Percentiles rank a stretch among this genome's conserved stretches.
Evolutionary conservation across 2,113 vertebrate genomes (phyloP).

Genomic region (Solea senegalensis): DNA sequence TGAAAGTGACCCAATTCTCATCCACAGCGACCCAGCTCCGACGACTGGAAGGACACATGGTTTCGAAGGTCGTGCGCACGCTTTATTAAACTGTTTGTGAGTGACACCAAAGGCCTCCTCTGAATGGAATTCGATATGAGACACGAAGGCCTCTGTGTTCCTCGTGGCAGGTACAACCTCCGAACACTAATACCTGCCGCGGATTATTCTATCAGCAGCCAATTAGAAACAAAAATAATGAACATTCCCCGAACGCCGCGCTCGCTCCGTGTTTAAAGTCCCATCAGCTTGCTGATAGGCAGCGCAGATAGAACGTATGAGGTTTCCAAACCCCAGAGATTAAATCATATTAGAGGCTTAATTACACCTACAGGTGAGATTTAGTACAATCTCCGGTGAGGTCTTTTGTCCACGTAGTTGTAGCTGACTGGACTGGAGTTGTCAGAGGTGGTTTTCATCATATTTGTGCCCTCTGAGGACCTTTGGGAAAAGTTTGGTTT

Average conservation of each 20-base stretch:
- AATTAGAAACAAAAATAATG: slow-evolving; percentile 58
- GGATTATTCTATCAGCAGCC: slow-evolving; percentile 41
- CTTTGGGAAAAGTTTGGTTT: too few relatives aligned
- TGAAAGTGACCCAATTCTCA: slow-evolving; percentile 32
- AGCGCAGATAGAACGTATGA: not conserved
- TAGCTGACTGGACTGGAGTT: slow-evolving; percentile 37
- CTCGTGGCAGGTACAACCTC: slow-evolving; percentile 33
- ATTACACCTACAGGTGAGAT: slow-evolving; percentile 44
- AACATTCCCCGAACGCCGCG: slow-evolving; percentile 33
- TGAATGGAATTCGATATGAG: slow-evolving; percentile 27
- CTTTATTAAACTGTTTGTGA: too few relatives aligned
- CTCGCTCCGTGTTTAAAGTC: too few relatives aligned
- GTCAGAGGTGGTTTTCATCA: slow-evolving; percentile 63
- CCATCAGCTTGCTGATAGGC: slow-evolving; percentile 14
- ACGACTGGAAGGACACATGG: too few relatives aligned
- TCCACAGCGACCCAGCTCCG: not conserved
- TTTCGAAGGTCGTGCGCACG: too few relatives aligned
- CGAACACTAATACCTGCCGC: slow-evolving; percentile 22
- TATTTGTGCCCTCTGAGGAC: too few relatives aligned
- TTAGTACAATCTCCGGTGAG: slow-evolving; percentile 29
- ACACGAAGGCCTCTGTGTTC: not conserved
- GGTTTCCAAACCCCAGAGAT: slow-evolving; percentile 44
- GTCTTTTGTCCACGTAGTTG: slow-evolving; percentile 35
- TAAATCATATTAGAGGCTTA: slow-evolving; percentile 55
- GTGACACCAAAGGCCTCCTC: too few relatives aligned